These are phyloP conservation scores for Drosophila tani DNA, from an alignment of 1,140 invertebrate species.

Conservation along the genomic window DNA sequence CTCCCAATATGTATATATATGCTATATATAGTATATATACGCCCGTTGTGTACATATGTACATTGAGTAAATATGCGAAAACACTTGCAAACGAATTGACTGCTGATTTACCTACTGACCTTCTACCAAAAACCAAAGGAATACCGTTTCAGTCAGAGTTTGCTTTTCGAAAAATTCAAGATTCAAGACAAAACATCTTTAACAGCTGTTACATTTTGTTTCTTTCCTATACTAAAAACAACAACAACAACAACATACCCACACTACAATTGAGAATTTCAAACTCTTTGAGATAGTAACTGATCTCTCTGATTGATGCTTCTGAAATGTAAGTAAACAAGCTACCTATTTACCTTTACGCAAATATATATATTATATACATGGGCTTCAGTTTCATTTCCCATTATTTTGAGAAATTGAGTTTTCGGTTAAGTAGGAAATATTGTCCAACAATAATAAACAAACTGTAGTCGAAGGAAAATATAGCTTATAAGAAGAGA, in stretches of 20 bases:
- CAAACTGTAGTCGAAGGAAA: conserved; percentile 61
- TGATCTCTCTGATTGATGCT: conserved; percentile 76
- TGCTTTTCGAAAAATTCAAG: conserved; percentile 47
- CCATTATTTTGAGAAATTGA: conserved; percentile 21
- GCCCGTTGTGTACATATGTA: conserved; percentile 43
- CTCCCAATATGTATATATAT: conserved; percentile 34
- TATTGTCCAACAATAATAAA: conserved; percentile 49
- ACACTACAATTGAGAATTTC: conserved; percentile 78
- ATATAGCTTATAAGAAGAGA: conserved; percentile 76
- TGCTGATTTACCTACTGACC: conserved; percentile 58
- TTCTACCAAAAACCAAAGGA: conserved; percentile 10
- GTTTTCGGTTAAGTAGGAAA: conserved; percentile 41
- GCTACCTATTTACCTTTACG: conserved; percentile 33
- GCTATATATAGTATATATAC: conserved; percentile 32
- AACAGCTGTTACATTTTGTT: conserved; percentile 77
- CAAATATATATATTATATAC: conserved; percentile 21
- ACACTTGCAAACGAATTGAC: conserved; percentile 61
- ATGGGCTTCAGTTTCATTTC: conserved; percentile 46
- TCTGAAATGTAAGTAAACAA: conserved; percentile 79
- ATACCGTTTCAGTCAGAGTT: conserved; percentile 45
- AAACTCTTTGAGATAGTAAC: conserved; percentile 73
- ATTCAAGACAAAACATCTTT: conserved; percentile 65
- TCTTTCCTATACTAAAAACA: conserved; percentile 65
- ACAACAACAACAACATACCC: conserved; percentile 45
- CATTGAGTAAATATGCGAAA: conserved; percentile 30